phyloP scores from a whole-genome alignment of 1,140 invertebrate genomes.

The Trissolcus basalis region DNA sequence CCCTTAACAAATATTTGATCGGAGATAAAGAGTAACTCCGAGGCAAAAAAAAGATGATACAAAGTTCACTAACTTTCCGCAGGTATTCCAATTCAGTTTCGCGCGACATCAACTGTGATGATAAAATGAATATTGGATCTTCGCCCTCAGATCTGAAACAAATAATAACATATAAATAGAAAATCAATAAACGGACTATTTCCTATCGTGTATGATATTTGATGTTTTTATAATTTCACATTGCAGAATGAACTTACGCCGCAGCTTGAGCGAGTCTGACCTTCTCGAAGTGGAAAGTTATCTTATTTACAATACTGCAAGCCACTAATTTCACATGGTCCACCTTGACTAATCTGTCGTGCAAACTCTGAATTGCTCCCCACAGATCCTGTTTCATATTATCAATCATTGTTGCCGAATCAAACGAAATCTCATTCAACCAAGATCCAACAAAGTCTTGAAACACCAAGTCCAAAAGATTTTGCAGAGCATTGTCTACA shows the following conservation, averaged over 20 bases:
- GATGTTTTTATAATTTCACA: no score
- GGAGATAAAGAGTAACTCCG: constrained; percentile 86
- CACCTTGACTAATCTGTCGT: constrained; percentile 83
- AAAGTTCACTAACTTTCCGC: constrained; percentile 86
- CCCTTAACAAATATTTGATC: constrained; percentile 86
- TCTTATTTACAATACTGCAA: constrained; percentile 85
- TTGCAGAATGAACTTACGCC: constrained; percentile 78
- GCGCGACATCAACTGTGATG: constrained; percentile 83
- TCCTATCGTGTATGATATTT: no score
- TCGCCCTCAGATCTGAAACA: constrained; percentile 77
- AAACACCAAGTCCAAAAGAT: constrained; percentile 86
- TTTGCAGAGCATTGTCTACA: constrained; percentile 88
- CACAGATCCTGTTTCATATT: constrained; percentile 88
- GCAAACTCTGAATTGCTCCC: constrained; percentile 85
- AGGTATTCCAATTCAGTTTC: constrained; percentile 88
- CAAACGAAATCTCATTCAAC: constrained; percentile 82
- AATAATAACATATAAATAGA: no score
- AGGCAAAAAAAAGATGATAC: constrained; percentile 88
- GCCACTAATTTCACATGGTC: constrained; percentile 90
- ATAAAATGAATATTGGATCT: constrained; percentile 84
- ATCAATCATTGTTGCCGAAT: constrained; percentile 78
- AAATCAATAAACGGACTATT: no score
- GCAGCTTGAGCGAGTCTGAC: constrained; percentile 85
- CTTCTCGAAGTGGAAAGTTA: constrained; percentile 90
- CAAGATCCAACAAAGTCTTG: constrained; percentile 87